These are phyloP conservation scores for Artibeus jamaicensis DNA, from an alignment of 2,797 vertebrate species.

Conservation along the genomic window DNA sequence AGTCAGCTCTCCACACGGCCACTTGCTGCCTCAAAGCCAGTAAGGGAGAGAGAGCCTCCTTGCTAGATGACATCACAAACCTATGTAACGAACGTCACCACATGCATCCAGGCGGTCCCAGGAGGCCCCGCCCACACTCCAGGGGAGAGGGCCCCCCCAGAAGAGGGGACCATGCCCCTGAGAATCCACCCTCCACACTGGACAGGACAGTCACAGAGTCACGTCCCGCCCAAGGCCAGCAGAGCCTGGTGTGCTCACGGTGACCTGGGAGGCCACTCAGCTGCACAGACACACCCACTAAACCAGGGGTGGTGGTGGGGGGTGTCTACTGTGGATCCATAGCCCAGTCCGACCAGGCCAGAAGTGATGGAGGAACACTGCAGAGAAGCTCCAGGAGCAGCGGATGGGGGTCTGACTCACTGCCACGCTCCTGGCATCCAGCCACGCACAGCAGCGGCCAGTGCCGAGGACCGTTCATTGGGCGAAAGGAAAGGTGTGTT, in stretches of 20 bases:
- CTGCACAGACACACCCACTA: fast-evolving
- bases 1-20: too few species aligned
- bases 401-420: background rate
- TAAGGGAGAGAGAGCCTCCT: too few species aligned
- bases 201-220: background rate
- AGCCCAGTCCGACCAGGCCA: background rate
- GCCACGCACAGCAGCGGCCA: fast-evolving
- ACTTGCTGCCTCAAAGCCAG: background rate
- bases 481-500: background rate
- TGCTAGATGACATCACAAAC: background rate
- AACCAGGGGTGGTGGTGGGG: too few species aligned
- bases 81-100: fast-evolving
- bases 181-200: background rate
- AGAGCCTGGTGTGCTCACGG: fast-evolving
- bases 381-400: background rate
- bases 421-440: fast-evolving
- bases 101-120: background rate
- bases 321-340: background rate
- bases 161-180: background rate
- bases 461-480: background rate
- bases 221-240: fast-evolving
- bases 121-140: background rate
- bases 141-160: background rate
- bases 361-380: background rate
- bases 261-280: background rate